phyloP scores from a whole-genome alignment of 2,888 invertebrate species.

The Hirtodrosophila trivittata region DNA sequence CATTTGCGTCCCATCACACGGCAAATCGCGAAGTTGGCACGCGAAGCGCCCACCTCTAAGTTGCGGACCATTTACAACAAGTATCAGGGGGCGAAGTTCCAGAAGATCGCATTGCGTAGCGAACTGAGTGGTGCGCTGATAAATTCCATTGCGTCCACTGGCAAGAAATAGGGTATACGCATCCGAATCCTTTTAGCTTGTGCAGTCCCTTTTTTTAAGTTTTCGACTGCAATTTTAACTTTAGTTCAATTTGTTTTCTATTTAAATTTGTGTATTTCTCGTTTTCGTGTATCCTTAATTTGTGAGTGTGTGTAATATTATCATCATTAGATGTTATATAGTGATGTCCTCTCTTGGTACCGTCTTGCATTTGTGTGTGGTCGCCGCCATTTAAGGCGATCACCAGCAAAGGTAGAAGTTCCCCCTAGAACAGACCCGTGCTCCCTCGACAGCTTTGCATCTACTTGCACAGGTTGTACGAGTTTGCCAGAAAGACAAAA shows the following conservation, averaged over 20 bases:
- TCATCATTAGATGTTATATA: slow-evolving; percentile 18
- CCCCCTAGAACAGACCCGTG: not conserved
- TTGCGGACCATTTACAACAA: slow-evolving; percentile 89
- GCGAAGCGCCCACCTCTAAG: slow-evolving; percentile 88
- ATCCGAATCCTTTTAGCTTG: not conserved
- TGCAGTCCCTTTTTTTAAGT: slow-evolving; percentile 15
- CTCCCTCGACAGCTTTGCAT: slow-evolving; percentile 19
- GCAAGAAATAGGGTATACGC: slow-evolving; percentile 39
- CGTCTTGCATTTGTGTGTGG: slow-evolving; percentile 13
- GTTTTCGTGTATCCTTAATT: slow-evolving; percentile 43
- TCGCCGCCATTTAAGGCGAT: slow-evolving; percentile 27
- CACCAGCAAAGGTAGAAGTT: slow-evolving; percentile 29
- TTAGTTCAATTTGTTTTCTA: slow-evolving; percentile 73
- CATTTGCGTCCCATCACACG: slow-evolving; percentile 89
- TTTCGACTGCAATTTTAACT: slow-evolving; percentile 34
- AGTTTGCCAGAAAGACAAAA: slow-evolving; percentile 11
- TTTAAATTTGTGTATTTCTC: slow-evolving; percentile 65
- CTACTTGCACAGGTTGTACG: slow-evolving; percentile 9
- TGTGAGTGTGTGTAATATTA: slow-evolving; percentile 43
- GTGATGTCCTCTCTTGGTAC: slow-evolving; percentile 1
- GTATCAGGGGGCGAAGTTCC: slow-evolving; percentile 86
- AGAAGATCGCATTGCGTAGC: slow-evolving; percentile 87
- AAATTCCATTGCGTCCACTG: slow-evolving; percentile 73
- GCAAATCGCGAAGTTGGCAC: slow-evolving; percentile 88
- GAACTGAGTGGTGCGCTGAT: slow-evolving; percentile 85